These are phyloP conservation scores for Spodoptera frugiperda DNA, from an alignment of 1,140 invertebrate species.

Conservation along the genomic window DNA sequence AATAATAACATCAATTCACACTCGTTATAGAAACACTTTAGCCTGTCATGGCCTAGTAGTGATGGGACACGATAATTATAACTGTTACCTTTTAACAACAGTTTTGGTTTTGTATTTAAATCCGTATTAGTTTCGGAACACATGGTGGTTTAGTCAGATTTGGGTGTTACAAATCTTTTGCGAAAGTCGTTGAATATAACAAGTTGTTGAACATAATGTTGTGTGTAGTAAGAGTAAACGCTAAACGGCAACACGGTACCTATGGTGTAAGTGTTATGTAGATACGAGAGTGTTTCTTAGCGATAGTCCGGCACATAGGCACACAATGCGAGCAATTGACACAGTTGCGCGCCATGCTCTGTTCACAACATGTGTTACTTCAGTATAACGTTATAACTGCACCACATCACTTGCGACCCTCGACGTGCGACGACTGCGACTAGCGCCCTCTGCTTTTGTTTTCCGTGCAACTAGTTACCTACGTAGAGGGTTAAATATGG, in stretches of 20 bases:
- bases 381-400: not conserved
- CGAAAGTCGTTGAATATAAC: no score
- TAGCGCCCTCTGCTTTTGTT: not conserved
- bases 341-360: constrained; percentile 57
- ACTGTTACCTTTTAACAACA: no score
- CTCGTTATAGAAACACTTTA: no score
- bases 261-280: not conserved
- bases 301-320: constrained; percentile 33
- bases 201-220: no score
- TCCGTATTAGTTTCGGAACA: no score
- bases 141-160: no score
- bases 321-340: constrained; percentile 64
- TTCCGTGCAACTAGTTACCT: not conserved
- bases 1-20: no score
- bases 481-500: not conserved
- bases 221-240: not conserved
- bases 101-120: no score
- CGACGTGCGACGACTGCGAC: no score
- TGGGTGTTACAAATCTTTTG: no score
- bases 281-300: constrained; percentile 12
- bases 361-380: constrained; percentile 34
- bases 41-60: no score
- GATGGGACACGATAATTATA: no score
- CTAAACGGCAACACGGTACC: constrained; percentile 11
- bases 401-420: not conserved